Evolutionary conservation across 2,888 invertebrate species (phyloP).

Genomic region (Drosophila paramelanica): DNA sequence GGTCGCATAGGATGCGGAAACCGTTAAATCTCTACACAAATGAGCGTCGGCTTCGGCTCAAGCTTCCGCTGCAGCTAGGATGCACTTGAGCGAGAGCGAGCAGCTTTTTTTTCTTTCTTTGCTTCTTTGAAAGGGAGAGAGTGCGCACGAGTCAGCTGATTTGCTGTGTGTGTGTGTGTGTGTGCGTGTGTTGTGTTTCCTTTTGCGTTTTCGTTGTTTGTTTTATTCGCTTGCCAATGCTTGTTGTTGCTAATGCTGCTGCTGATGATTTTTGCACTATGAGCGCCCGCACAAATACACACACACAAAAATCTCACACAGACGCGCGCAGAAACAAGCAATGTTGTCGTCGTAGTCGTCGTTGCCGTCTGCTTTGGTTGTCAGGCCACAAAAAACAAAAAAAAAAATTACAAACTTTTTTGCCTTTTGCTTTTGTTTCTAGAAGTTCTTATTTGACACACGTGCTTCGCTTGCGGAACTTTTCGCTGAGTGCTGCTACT

Average conservation of each 20-base stretch:
- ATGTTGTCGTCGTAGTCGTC: slow-evolving; percentile 14
- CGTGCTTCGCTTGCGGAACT: slow-evolving; percentile 48
- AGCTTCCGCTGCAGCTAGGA: slow-evolving; percentile 56
- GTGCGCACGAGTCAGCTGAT: slow-evolving; percentile 76
- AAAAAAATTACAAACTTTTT: slow-evolving; percentile 24
- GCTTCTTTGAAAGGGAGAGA: slow-evolving; percentile 30
- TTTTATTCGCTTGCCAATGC: slow-evolving; percentile 27
- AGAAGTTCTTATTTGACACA: slow-evolving; percentile 41
- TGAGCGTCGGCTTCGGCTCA: slow-evolving; percentile 24
- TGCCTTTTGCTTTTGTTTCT: slow-evolving; percentile 29
- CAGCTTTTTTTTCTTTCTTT: not conserved
- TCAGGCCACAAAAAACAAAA: slow-evolving; percentile 40
- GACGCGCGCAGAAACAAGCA: slow-evolving; percentile 30
- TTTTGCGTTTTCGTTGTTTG: slow-evolving; percentile 39
- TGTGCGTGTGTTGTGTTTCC: slow-evolving; percentile 28
- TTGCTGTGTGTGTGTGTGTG: slow-evolving; percentile 28
- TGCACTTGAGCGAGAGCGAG: slow-evolving; percentile 44
- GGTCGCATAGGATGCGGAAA: slow-evolving; percentile 62
- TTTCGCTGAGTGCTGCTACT: not conserved
- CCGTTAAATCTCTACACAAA: slow-evolving; percentile 52
- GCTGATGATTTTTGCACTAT: slow-evolving; percentile 66
- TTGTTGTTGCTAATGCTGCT: slow-evolving; percentile 35
- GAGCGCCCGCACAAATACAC: slow-evolving; percentile 50
- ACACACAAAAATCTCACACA: slow-evolving; percentile 22
- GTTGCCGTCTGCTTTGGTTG: slow-evolving; percentile 44